Evolutionary conservation across 2,888 invertebrate genomes (phyloP).

Genomic region (Oconnorella tubifera): DNA sequence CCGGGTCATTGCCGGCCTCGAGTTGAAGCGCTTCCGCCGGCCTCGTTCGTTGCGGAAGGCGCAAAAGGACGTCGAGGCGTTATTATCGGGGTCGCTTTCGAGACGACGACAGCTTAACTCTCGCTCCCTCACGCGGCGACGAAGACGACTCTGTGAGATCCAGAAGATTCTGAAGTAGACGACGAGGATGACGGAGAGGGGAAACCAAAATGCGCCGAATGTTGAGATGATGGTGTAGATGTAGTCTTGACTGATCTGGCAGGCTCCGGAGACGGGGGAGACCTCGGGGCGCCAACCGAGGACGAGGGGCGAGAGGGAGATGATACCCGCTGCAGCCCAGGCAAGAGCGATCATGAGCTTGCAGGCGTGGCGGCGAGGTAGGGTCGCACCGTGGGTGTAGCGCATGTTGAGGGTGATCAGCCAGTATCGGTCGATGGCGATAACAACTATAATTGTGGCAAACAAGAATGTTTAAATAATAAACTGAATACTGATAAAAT

Average conservation of each 20-base stretch:
- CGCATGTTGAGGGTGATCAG: constrained; percentile 51
- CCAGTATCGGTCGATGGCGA: constrained; percentile 52
- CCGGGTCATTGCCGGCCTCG: background rate
- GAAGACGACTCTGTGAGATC: constrained; percentile 29
- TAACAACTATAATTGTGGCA: constrained; percentile 29
- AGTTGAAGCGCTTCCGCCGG: background rate
- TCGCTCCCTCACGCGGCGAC: background rate
- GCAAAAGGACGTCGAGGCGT: background rate
- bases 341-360: constrained; percentile 47
- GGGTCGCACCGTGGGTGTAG: constrained; percentile 40
- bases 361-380: constrained; percentile 39
- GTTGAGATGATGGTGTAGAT: constrained; percentile 53
- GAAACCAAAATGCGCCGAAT: constrained; percentile 41
- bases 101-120: background rate
- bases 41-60: background rate
- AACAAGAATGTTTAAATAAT: too few relatives aligned
- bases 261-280: constrained; percentile 15
- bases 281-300: constrained; percentile 40
- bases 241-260: constrained; percentile 37
- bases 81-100: background rate
- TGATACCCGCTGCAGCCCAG: constrained; percentile 49
- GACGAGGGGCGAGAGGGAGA: constrained; percentile 53
- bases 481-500: too few relatives aligned
- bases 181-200: constrained; percentile 33
- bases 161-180: constrained; percentile 35